Evolutionary conservation across 1,140 invertebrate genomes (phyloP).

Genomic region (Drosophila pectinifera): DNA sequence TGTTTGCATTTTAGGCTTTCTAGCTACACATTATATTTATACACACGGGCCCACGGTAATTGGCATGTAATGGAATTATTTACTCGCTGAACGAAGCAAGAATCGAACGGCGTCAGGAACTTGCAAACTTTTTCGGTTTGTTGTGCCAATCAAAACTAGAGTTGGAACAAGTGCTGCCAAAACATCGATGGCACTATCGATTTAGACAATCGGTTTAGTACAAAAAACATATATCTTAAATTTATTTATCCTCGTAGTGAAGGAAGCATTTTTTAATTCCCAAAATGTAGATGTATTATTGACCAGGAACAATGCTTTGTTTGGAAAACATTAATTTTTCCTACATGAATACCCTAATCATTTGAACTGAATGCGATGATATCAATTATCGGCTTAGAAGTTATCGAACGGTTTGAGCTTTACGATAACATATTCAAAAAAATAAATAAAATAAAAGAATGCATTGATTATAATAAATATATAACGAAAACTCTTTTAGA

Average conservation of each 20-base stretch:
- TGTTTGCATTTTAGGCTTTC: neutral
- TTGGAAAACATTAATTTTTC: neutral
- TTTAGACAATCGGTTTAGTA: neutral
- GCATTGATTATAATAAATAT: neutral
- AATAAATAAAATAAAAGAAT: neutral
- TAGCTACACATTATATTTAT: neutral
- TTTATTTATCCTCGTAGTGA: neutral
- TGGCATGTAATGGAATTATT: constrained; percentile 19
- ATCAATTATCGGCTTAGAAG: neutral
- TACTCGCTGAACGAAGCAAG: constrained; percentile 54
- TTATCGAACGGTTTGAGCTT: neutral
- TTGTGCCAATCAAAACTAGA: constrained; percentile 61
- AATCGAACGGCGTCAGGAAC: constrained; percentile 51
- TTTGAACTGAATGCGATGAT: neutral
- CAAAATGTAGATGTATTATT: neutral
- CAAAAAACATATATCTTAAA: neutral
- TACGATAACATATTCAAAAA: neutral
- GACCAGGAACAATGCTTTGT: neutral
- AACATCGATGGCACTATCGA: constrained; percentile 3
- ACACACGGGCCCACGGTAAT: neutral
- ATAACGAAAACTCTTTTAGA: neutral
- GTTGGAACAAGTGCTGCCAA: neutral
- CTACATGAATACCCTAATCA: neutral
- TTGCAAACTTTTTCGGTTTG: constrained; percentile 68
- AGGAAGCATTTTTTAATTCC: too few species aligned